Percentiles rank a stretch among this genome's conserved stretches.
These are phyloP conservation scores for Pilophorus perplexus DNA, from an alignment of 2,888 invertebrate species.

Conservation along the genomic window DNA sequence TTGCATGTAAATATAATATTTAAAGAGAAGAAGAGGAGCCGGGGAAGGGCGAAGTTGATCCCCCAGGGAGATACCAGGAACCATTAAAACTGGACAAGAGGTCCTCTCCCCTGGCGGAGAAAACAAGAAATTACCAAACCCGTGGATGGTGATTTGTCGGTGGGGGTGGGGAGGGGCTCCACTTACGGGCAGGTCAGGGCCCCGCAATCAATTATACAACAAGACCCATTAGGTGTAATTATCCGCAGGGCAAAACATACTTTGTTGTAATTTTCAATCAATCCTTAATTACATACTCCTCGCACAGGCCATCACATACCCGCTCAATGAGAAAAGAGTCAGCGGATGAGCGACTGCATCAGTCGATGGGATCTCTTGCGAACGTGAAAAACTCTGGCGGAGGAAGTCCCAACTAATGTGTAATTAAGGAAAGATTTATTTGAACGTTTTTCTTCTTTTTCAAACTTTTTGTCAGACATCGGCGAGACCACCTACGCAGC, in stretches of 20 bases:
- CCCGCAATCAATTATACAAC: slow-evolving; percentile 35
- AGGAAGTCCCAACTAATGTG: neutral
- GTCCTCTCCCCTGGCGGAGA: neutral
- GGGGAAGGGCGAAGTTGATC: slow-evolving; percentile 8
- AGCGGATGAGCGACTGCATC: slow-evolving; percentile 14
- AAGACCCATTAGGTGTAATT: slow-evolving; percentile 37
- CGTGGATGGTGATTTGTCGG: too few species aligned
- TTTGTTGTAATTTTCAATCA: slow-evolving; percentile 39
- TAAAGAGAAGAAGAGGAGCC: too few species aligned
- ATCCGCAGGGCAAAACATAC: slow-evolving; percentile 32
- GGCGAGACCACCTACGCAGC: too few species aligned
- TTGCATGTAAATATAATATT: neutral
- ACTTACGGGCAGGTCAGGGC: slow-evolving; percentile 29
- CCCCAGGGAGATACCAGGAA: neutral
- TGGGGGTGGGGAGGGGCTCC: too few species aligned
- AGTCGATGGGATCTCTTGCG: slow-evolving; percentile 8
- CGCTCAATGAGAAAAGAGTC: slow-evolving; percentile 15
- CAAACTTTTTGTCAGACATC: too few species aligned
- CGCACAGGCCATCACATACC: too few species aligned
- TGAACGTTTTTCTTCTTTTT: too few species aligned
- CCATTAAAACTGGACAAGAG: slow-evolving; percentile 12
- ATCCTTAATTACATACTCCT: slow-evolving; percentile 34
- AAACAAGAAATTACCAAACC: slow-evolving; percentile 22
- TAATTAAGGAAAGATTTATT: slow-evolving; percentile 12
- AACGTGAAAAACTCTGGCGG: slow-evolving; percentile 8